phyloP scores from a whole-genome alignment of 1,140 invertebrate species.

The Drosophila tropicalis region DNA sequence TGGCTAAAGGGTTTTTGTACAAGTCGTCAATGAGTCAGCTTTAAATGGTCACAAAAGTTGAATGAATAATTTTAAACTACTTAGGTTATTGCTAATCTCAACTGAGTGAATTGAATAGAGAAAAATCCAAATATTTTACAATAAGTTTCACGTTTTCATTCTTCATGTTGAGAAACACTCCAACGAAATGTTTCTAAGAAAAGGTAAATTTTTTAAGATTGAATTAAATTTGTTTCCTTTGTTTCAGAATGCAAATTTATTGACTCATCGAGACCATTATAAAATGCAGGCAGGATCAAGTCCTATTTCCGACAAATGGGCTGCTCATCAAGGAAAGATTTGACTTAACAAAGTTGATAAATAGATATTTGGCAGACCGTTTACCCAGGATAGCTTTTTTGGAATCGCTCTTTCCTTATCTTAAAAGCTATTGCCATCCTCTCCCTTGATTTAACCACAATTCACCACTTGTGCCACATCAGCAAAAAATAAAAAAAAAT shows the following conservation, averaged over 20 bases:
- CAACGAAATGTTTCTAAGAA: too few species aligned
- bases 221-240: too few species aligned
- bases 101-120: too few species aligned
- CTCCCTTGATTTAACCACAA: constrained; percentile 44
- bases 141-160: too few species aligned
- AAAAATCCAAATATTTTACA: too few species aligned
- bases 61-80: background rate
- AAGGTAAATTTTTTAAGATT: too few species aligned
- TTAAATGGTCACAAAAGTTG: constrained; percentile 23
- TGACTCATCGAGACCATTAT: too few species aligned
- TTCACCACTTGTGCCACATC: constrained; percentile 47
- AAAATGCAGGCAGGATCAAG: too few species aligned
- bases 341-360: background rate
- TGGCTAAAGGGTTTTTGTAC: background rate
- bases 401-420: constrained; percentile 1
- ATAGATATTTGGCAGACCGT: constrained; percentile 1
- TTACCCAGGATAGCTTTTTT: constrained; percentile 4
- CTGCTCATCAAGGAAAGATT: background rate
- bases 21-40: constrained; percentile 12
- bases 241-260: too few species aligned
- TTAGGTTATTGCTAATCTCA: background rate
- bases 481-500: constrained; percentile 38
- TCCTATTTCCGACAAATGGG: too few species aligned
- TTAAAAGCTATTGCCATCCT: background rate
- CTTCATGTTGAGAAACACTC: too few species aligned